These are phyloP conservation scores for Rhinichthys osculus DNA, from an alignment of 2,797 vertebrate species.

Conservation along the genomic window DNA sequence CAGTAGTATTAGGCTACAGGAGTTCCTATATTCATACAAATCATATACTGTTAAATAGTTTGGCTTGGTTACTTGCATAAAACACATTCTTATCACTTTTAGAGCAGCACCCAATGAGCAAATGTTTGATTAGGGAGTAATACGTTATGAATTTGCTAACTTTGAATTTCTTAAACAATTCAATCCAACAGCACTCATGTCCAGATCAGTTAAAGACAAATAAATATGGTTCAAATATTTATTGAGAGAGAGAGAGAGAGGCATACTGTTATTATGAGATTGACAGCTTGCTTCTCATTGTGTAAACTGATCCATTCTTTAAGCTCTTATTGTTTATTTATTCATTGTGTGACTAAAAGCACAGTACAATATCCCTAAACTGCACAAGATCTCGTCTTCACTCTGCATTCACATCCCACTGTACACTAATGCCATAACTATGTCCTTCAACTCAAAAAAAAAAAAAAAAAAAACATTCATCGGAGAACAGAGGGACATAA, in stretches of 20 bases:
- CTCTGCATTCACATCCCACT: conserved; percentile 32
- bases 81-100: conserved; percentile 57
- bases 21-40: background rate
- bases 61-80: conserved; percentile 21
- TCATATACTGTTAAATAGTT: background rate
- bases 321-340: background rate
- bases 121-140: conserved; percentile 77
- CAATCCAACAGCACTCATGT: conserved; percentile 36
- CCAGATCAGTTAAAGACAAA: conserved; percentile 22
- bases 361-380: background rate
- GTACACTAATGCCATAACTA: conserved; percentile 9
- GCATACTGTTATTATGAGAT: conserved; percentile 25
- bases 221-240: background rate
- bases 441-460: background rate
- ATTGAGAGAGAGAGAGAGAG: conserved; percentile 42
- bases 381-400: conserved; percentile 53
- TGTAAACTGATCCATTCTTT: background rate
- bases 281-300: conserved; percentile 12
- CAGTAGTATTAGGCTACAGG: background rate
- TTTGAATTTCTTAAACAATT: conserved; percentile 58
- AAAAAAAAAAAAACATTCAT: conserved; percentile 8
- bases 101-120: conserved; percentile 65
- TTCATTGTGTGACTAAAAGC: background rate
- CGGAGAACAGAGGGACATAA: conserved; percentile 5
- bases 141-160: conserved; percentile 7